Conservation (phyloP, 1,140 invertebrate species). For the Drosophila bifasciata region DNA sequence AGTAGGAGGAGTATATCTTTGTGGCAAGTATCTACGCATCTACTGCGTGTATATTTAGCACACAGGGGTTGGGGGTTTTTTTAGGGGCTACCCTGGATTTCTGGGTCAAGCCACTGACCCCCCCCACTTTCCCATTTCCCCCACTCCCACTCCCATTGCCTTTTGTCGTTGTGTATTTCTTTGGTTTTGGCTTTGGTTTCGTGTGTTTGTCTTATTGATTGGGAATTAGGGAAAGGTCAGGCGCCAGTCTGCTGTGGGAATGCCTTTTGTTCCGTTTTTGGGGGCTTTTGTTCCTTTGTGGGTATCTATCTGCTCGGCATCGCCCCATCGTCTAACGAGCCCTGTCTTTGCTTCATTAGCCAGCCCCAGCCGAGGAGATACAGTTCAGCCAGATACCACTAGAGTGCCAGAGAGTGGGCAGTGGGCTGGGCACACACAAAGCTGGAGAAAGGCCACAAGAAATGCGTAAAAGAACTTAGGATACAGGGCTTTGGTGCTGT, state of each 20-base stretch:
- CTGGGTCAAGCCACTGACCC: conserved; percentile 19
- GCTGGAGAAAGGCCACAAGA: no score
- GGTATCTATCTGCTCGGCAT: no score
- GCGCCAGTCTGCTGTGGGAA: conserved; percentile 24
- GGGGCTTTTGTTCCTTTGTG: no score
- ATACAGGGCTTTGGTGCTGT: neutral
- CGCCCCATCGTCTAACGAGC: no score
- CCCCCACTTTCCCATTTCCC: no score
- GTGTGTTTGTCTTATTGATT: conserved; percentile 46
- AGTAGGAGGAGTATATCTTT: conserved; percentile 42
- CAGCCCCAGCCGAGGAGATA: no score
- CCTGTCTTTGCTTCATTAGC: no score
- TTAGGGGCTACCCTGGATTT: conserved; percentile 1
- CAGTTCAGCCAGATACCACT: no score
- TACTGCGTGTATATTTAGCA: conserved; percentile 14
- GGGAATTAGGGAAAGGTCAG: conserved; percentile 31
- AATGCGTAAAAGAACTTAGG: no score
- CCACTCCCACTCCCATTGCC: no score
- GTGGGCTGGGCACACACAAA: no score
- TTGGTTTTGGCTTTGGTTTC: conserved; percentile 8
- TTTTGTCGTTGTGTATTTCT: neutral
- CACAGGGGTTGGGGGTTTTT: conserved; percentile 7
- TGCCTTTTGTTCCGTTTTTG: neutral
- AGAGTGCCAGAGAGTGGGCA: no score
- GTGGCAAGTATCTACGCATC: conserved; percentile 39